A percentile compares a stretch with the other conserved stretches of the same genome.
These are phyloP conservation scores for Acrocera orbiculus DNA, from an alignment of 2,888 invertebrate species.

Conservation along the genomic window DNA sequence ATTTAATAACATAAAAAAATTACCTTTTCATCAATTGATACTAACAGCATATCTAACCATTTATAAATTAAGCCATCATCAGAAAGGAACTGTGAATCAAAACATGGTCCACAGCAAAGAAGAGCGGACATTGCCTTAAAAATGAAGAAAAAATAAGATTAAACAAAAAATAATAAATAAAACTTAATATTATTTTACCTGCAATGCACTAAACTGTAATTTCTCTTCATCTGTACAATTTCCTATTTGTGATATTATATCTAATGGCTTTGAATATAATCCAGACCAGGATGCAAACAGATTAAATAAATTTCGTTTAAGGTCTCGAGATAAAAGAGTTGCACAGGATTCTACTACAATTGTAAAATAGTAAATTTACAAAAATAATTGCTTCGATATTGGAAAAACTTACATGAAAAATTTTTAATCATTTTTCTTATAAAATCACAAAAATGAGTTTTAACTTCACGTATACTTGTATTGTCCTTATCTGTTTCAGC, in stretches of 20 bases:
- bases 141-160: slow-evolving; percentile 1
- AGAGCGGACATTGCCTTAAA: slow-evolving; percentile 86
- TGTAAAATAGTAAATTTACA: neutral
- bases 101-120: slow-evolving; percentile 89
- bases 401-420: slow-evolving; percentile 57
- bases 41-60: slow-evolving; percentile 83
- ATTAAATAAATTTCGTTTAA: slow-evolving; percentile 72
- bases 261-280: slow-evolving; percentile 57
- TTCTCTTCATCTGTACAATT: slow-evolving; percentile 37
- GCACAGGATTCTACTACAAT: slow-evolving; percentile 68
- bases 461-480: slow-evolving; percentile 70
- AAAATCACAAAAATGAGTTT: slow-evolving; percentile 86
- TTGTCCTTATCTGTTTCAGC: slow-evolving; percentile 88
- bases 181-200: slow-evolving; percentile 23
- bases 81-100: slow-evolving; percentile 63
- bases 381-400: neutral
- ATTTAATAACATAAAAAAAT: too few relatives aligned
- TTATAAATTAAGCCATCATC: slow-evolving; percentile 88
- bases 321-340: slow-evolving; percentile 68
- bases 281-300: slow-evolving; percentile 93
- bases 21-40: slow-evolving; percentile 74
- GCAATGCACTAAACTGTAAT: slow-evolving; percentile 43
- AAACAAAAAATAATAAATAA: neutral
- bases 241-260: slow-evolving; percentile 31
- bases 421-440: slow-evolving; percentile 85